These are phyloP conservation scores for Phania funesta DNA, from an alignment of 2,888 invertebrate genomes.

Conservation along the genomic window DNA sequence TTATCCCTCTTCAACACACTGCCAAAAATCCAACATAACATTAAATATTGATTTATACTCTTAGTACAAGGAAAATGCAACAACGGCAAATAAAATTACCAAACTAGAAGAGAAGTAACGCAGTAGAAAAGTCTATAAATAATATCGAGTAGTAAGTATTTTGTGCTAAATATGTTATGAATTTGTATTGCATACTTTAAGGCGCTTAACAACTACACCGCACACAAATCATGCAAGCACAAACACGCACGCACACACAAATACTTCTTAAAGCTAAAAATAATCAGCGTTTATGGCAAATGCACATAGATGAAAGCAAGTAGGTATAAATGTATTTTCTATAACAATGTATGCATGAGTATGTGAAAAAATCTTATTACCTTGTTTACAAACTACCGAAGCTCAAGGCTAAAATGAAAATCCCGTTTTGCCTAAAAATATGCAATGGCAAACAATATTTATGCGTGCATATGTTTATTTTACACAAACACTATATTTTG, in stretches of 20 bases:
- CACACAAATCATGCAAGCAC: slow-evolving; percentile 5
- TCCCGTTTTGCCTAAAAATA: slow-evolving; percentile 28
- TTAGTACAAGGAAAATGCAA: background rate
- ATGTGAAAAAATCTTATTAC: slow-evolving; percentile 29
- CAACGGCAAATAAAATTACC: slow-evolving; percentile 13
- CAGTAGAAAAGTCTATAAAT: slow-evolving; percentile 33
- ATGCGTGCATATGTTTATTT: background rate
- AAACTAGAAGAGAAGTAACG: background rate
- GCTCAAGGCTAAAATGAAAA: slow-evolving; percentile 56
- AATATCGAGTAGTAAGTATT: slow-evolving; percentile 30
- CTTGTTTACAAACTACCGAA: slow-evolving; percentile 52
- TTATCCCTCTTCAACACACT: background rate
- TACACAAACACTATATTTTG: background rate
- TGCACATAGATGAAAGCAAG: slow-evolving; percentile 54
- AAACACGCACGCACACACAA: background rate
- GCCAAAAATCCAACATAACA: slow-evolving; percentile 3
- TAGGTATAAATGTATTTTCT: slow-evolving; percentile 5
- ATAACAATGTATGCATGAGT: background rate
- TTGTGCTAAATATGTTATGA: slow-evolving; percentile 53
- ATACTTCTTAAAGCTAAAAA: slow-evolving; percentile 26
- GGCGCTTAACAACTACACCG: slow-evolving; percentile 54
- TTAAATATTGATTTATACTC: slow-evolving; percentile 36
- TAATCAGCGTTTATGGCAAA: slow-evolving; percentile 53
- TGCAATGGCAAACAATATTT: slow-evolving; percentile 13
- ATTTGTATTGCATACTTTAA: slow-evolving; percentile 59